These are phyloP conservation scores for Todus mexicanus DNA, from an alignment of 2,797 vertebrate species.

Conservation along the genomic window DNA sequence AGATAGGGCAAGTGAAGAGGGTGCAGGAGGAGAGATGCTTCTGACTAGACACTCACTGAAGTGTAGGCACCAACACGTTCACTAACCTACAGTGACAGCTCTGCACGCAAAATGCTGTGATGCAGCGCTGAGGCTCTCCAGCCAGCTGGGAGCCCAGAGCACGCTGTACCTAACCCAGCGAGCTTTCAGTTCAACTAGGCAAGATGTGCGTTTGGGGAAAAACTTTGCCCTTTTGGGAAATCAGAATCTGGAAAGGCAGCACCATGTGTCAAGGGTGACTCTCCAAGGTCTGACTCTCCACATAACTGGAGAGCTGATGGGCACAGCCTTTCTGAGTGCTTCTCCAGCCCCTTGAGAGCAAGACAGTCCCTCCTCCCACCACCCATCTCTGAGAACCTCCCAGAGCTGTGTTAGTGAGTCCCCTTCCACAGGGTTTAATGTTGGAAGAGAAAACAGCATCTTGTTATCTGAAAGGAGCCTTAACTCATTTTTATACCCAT, in stretches of 20 bases:
- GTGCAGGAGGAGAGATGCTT: background rate
- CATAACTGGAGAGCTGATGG: background rate
- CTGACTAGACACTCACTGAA: background rate
- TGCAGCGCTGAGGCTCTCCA: background rate
- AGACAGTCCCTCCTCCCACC: background rate
- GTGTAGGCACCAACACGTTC: accelerated
- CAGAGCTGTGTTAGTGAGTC: background rate
- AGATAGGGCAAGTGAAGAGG: background rate
- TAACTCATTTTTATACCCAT: background rate
- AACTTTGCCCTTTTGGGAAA: background rate
- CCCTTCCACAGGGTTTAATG: background rate
- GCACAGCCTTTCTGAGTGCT: background rate
- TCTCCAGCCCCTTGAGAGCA: background rate
- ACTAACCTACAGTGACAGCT: background rate
- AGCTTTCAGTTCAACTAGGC: background rate
- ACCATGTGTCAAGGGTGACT: background rate
- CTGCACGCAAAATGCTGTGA: background rate
- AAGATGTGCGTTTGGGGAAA: background rate
- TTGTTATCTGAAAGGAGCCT: background rate
- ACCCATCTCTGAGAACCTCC: background rate
- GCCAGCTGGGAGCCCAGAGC: background rate
- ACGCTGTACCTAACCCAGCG: background rate
- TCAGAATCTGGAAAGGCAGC: background rate
- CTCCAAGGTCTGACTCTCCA: too few species aligned
- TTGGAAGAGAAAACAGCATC: background rate